phyloP scores from a whole-genome alignment of 53 echinoderm and acorn worm species.

The Paracentrotus lividus region DNA sequence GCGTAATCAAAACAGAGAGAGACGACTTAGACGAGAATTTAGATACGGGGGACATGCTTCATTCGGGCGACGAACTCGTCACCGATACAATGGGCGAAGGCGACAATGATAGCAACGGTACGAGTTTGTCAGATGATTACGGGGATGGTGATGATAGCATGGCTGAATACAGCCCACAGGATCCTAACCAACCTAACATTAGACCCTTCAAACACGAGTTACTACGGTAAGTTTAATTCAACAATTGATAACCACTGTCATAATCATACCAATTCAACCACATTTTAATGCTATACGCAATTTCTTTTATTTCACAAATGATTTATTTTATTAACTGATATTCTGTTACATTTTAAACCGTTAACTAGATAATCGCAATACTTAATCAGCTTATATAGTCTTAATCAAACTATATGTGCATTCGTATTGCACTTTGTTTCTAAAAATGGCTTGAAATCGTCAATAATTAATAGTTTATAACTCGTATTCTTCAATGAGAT shows the following conservation, averaged over 20 bases:
- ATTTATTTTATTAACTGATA: slow-evolving; percentile 64
- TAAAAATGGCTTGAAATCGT: slow-evolving; percentile 39
- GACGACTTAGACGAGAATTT: slow-evolving; percentile 25
- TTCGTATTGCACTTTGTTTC: slow-evolving; percentile 53
- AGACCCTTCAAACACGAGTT: slow-evolving; percentile 13
- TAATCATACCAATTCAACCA: background rate
- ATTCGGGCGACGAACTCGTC: slow-evolving; percentile 51
- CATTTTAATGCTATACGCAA: slow-evolving; percentile 6
- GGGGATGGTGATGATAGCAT: slow-evolving; percentile 55
- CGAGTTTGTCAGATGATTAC: slow-evolving; percentile 63
- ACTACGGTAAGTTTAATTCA: slow-evolving; percentile 33
- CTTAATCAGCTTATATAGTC: slow-evolving; percentile 3
- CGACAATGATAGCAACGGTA: slow-evolving; percentile 63
- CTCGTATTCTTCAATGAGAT: background rate
- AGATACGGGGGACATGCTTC: slow-evolving; percentile 48
- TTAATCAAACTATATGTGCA: background rate
- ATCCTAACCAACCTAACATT: slow-evolving; percentile 49
- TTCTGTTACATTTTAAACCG: slow-evolving; percentile 61
- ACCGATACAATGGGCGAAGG: slow-evolving; percentile 56
- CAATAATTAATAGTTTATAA: slow-evolving; percentile 70
- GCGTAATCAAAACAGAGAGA: background rate
- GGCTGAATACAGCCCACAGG: slow-evolving; percentile 47
- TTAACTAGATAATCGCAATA: slow-evolving; percentile 61
- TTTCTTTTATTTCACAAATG: slow-evolving; percentile 64
- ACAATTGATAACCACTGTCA: background rate